phyloP scores from a whole-genome alignment of 1,140 invertebrate species.

The Brachionus angularis region DNA sequence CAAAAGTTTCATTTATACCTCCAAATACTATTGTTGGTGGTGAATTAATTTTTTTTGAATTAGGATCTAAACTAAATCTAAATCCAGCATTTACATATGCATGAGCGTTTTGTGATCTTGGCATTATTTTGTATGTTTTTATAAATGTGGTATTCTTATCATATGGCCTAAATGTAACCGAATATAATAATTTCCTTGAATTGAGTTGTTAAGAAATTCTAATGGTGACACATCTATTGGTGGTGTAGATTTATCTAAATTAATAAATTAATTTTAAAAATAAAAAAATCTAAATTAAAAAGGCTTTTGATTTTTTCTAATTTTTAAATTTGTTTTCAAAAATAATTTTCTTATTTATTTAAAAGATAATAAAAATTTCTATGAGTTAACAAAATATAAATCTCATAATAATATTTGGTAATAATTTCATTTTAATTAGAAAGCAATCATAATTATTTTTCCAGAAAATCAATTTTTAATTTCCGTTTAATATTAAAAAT shows the following conservation, averaged over 20 bases:
- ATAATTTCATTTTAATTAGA: too few relatives aligned
- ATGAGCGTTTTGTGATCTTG: conserved; percentile 46
- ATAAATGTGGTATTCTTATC: conserved; percentile 44
- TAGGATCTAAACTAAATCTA: conserved; percentile 48
- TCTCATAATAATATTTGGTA: too few relatives aligned
- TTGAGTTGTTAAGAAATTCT: conserved; percentile 63
- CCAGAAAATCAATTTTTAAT: neutral
- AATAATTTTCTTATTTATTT: too few relatives aligned
- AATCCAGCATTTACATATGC: conserved; percentile 47
- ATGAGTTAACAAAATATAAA: too few relatives aligned
- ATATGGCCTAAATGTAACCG: conserved; percentile 62
- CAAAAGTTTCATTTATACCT: conserved; percentile 53
- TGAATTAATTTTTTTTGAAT: conserved; percentile 49
- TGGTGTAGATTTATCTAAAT: neutral
- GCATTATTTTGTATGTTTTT: conserved; percentile 61
- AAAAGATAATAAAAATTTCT: too few relatives aligned
- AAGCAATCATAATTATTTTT: neutral
- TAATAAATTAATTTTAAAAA: conserved; percentile 4
- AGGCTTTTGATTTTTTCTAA: too few relatives aligned
- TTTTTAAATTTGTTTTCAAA: too few relatives aligned
- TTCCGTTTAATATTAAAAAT: neutral
- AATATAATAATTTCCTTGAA: conserved; percentile 65
- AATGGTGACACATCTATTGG: conserved; percentile 43
- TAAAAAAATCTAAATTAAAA: neutral
- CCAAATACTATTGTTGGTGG: conserved; percentile 52